Evolutionary conservation across 2,888 invertebrate genomes (phyloP), one percentile per base, ranked within the genome.

Genomic region (Coleophora deauratella): DNA sequence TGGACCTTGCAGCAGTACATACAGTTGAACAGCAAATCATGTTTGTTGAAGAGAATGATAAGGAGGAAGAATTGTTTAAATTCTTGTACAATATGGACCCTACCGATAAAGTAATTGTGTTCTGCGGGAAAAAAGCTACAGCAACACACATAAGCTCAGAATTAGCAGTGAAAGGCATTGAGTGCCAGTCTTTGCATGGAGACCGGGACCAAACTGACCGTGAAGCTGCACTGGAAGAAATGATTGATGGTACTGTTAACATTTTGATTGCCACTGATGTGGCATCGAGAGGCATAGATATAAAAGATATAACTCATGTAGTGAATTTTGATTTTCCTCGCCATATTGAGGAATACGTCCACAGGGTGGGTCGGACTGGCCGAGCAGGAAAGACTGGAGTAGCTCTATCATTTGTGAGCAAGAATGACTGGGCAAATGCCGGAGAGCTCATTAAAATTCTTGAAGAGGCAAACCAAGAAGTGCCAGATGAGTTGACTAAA

Each of bases 261-360:
- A 93, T 98, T 51, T 85, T 98, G 15, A 90, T 98, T 39, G 98
- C 98, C 1, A 98, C 98, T 0, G 98, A 98, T 85, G 94, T 98
- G 1, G 98, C 97, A 3, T 96, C 96, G 4, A 88, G 98, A 51
- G 98, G 98, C 1, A 89, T 98, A 40, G 98, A 98, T 66, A 96
- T 96, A 40, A 91, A 92, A 58, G 94, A 96, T 63, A 87, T 96
- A 7, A 93, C 95, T 79, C 93, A 96, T 72, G 96, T 98, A 1
- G 80, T 97, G 21, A 98, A 98, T 72, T 94, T 91, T 57, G 98
- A 98, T 73, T 97, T 98, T 61, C 98, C 98, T 0, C 88, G 92
- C 11, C 95, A 97, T 59, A 95, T 97, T 58, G 97, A 98, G 69
- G 98, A 98, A 62, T 98, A 98, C 76, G 96, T 96, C 0, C 98